Evolutionary conservation across 2,888 invertebrate species (phyloP), one percentile per base, ranked within the genome.

Genomic region (Synergus gifuensis): DNA sequence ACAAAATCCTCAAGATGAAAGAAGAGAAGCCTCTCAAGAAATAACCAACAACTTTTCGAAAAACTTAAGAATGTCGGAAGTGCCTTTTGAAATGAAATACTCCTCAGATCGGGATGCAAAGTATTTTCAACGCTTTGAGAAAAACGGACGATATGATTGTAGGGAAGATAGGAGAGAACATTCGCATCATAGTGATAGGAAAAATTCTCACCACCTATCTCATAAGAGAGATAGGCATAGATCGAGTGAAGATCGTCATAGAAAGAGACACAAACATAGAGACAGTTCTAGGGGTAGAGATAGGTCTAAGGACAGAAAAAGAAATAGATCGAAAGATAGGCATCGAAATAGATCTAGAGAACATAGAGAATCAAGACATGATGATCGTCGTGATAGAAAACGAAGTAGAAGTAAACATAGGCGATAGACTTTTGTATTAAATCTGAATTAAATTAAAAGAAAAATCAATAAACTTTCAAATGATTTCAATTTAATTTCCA

Each of bases 81-180:
- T 54, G n/a, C 8, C 54, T n/a, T 54, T 54, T 18, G 69, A 22
- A 28, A 18, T 28, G 44, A 16, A 8, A 14, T 76, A 18, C 44
- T 5, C 5, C 63, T 42, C 16, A 81, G 81, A 69, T 66, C 66
- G 49, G 81, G 49, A 79, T 78, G 76, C 4, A 64, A 82, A 42
- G 87, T 82, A 8, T 79, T 60, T 58, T 85, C 86, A 16, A 83
- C 18, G 7, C 83, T 86, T 69, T 78, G 58, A 1, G 79, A 81
- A 36, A 36, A 64, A 76, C 76, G 77, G 36, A 22, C 28, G 76
- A 12, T 63, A 81, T 60, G 60, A 60, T 67, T 62, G 42, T 11
- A 77, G 63, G 63, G 44, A 63, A 16, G 78, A 76, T 40, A 81
- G 64, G 58, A 69, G 76, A 28, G 77, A 46, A 12, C 69, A 63